These are phyloP conservation scores for Hemitrygon akajei DNA, from an alignment of 2,797 vertebrate genomes.

Conservation along the genomic window DNA sequence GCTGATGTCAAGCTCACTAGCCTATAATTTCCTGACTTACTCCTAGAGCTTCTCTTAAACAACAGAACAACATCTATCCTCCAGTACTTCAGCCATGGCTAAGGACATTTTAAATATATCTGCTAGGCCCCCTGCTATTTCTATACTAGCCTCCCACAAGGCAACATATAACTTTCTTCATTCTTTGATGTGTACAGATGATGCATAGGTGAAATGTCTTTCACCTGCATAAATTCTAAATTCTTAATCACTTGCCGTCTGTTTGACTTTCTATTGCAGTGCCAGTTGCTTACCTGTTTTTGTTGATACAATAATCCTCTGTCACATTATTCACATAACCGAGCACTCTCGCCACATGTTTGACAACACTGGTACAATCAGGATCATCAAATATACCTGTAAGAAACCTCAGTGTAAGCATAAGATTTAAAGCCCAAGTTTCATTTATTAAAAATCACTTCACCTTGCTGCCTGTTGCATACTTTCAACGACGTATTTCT, in stretches of 20 bases:
- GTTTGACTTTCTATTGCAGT: not conserved
- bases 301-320: constrained; percentile 38
- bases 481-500: not conserved
- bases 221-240: not conserved
- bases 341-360: constrained; percentile 33
- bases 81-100: too few species aligned
- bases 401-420: not conserved
- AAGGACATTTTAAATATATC: too few species aligned
- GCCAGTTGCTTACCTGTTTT: constrained; percentile 29
- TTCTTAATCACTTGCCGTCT: not conserved
- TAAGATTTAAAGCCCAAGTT: not conserved
- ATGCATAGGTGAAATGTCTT: not conserved
- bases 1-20: too few species aligned
- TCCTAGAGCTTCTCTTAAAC: too few species aligned
- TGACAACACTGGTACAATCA: not conserved
- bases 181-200: not conserved
- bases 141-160: too few species aligned
- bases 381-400: constrained; percentile 39
- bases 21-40: too few species aligned
- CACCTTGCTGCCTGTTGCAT: not conserved
- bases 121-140: too few species aligned
- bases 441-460: not conserved
- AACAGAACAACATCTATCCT: too few species aligned
- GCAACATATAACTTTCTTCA: not conserved
- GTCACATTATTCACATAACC: constrained; percentile 11